phyloP scores from a whole-genome alignment of 1,140 invertebrate species.

The Drosophila obscura region DNA sequence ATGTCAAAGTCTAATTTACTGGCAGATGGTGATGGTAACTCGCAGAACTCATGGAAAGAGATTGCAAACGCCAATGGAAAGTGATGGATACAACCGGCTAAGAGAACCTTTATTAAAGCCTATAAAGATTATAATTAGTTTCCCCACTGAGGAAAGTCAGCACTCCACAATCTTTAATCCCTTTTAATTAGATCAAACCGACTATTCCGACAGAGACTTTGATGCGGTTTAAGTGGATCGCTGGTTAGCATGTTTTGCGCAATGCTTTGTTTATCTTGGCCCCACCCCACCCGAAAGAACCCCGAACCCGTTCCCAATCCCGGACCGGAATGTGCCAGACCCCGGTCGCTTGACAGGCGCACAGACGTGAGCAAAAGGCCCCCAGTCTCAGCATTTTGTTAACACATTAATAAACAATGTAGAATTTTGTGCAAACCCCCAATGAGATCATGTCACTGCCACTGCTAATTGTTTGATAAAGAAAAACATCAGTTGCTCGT shows the following conservation, averaged over 20 bases:
- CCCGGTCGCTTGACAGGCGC: conserved; percentile 28
- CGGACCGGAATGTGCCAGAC: no score
- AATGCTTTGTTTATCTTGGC: conserved; percentile 42
- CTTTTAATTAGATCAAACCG: background rate
- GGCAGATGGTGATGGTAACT: no score
- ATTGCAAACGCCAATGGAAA: no score
- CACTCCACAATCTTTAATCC: background rate
- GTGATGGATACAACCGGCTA: no score
- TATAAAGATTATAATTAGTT: no score
- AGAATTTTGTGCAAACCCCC: conserved; percentile 6
- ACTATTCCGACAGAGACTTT: conserved; percentile 15
- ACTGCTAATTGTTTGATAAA: conserved; percentile 71
- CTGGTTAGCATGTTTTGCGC: conserved; percentile 46
- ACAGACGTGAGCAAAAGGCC: conserved; percentile 8
- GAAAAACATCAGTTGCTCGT: conserved; percentile 36
- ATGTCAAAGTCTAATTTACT: no score
- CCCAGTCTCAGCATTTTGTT: background rate
- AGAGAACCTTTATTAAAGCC: no score
- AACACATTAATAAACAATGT: conserved; percentile 38
- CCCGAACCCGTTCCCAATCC: no score
- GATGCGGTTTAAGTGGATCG: background rate
- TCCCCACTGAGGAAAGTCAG: no score
- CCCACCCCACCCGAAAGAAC: background rate
- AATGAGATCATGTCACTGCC: conserved; percentile 54
- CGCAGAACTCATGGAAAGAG: no score